phyloP scores from a whole-genome alignment of 2,888 invertebrate genomes.

The Petrophora chlorosata region DNA sequence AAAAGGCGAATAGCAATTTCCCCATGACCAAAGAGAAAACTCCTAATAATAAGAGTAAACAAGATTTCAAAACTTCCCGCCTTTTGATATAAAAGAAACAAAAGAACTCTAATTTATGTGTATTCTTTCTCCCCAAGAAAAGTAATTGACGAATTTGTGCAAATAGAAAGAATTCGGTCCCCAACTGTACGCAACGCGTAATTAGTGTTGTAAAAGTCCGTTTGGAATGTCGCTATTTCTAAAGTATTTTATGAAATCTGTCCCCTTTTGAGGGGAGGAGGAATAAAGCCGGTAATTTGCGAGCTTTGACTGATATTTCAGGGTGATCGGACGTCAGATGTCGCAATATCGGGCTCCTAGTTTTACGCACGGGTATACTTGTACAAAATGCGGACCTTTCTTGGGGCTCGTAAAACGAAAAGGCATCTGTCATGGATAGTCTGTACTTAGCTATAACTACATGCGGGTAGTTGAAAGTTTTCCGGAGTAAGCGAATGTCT shows the following conservation, averaged over 20 bases:
- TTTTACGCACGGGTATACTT: conserved; percentile 68
- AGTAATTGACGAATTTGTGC: conserved; percentile 72
- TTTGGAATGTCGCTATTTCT: conserved; percentile 44
- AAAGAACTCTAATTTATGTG: conserved; percentile 68
- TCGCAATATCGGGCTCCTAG: conserved; percentile 71
- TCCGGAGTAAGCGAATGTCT: conserved; percentile 15
- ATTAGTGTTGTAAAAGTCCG: conserved; percentile 61
- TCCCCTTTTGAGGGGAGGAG: conserved; percentile 55
- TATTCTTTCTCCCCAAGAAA: conserved; percentile 48
- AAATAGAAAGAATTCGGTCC: conserved; percentile 58
- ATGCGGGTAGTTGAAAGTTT: conserved; percentile 21
- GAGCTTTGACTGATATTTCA: conserved; percentile 70
- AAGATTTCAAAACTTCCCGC: conserved; percentile 67
- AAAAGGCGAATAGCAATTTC: conserved; percentile 46
- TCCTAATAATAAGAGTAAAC: conserved; percentile 61
- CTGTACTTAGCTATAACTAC: conserved; percentile 39
- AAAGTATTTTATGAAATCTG: conserved; percentile 69
- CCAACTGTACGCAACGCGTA: conserved; percentile 57
- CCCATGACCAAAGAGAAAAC: conserved; percentile 45
- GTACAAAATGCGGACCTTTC: conserved; percentile 57
- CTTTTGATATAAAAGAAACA: conserved; percentile 65
- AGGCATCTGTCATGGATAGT: conserved; percentile 62
- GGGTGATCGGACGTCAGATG: conserved; percentile 73
- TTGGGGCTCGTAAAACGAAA: conserved; percentile 66
- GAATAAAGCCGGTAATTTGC: conserved; percentile 68